Percentiles rank a stretch among this genome's conserved stretches.
These are phyloP conservation scores for Paguma larvata DNA, from an alignment of 2,797 vertebrate species.

Conservation along the genomic window DNA sequence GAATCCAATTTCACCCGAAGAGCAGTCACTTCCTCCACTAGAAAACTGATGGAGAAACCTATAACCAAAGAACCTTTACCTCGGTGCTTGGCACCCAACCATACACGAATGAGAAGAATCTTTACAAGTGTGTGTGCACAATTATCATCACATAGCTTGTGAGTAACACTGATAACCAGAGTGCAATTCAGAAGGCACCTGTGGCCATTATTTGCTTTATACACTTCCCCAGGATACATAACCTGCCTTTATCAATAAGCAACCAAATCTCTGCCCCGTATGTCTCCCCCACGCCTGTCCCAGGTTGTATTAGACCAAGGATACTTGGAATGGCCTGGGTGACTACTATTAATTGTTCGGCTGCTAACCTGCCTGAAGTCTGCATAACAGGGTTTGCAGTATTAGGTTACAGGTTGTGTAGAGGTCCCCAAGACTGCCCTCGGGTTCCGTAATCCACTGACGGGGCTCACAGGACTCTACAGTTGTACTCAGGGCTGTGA, in stretches of 20 bases:
- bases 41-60: neutral
- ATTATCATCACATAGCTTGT: neutral
- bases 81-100: neutral
- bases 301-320: neutral
- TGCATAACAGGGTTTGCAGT: neutral
- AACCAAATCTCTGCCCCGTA: neutral
- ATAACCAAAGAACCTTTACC: neutral
- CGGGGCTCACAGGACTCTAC: neutral
- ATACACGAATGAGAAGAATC: neutral
- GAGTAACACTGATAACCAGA: neutral
- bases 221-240: neutral
- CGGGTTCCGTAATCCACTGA: neutral
- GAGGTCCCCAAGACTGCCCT: neutral
- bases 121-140: fast-evolving
- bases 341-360: neutral
- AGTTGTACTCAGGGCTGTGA: neutral
- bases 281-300: neutral
- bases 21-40: neutral
- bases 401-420: neutral
- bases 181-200: neutral
- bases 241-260: neutral
- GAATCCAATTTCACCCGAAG: neutral
- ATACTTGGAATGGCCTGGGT: neutral
- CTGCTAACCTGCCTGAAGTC: neutral
- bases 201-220: neutral